Evolutionary conservation across 2,888 invertebrate species (phyloP).

Genomic region (Piscicola geometra): DNA sequence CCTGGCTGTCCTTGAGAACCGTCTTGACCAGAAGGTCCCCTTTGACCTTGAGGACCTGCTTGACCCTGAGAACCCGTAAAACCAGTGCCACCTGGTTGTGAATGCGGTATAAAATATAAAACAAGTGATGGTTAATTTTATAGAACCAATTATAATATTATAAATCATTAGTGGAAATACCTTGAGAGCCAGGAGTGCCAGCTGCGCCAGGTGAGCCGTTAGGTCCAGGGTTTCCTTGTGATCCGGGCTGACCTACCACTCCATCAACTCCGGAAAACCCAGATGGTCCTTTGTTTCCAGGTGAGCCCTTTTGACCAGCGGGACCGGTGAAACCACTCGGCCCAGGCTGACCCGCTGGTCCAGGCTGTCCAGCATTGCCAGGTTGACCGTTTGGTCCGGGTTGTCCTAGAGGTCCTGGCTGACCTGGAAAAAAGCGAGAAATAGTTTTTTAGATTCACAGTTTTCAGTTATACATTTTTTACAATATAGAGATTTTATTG

Average conservation of each 20-base stretch:
- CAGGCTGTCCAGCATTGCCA: constrained; percentile 29
- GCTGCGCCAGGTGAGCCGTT: constrained; percentile 21
- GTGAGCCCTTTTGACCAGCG: constrained; percentile 27
- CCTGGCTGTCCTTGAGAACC: constrained; percentile 38
- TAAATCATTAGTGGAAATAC: not conserved
- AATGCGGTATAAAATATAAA: too few relatives aligned
- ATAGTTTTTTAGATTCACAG: too few relatives aligned
- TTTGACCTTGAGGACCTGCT: constrained; percentile 27
- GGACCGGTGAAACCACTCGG: constrained; percentile 8
- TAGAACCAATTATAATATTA: too few relatives aligned
- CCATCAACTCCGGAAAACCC: constrained; percentile 29
- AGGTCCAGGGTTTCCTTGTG: constrained; percentile 15
- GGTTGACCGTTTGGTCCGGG: constrained; percentile 37
- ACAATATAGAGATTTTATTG: too few relatives aligned
- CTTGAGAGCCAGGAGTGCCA: constrained; percentile 27
- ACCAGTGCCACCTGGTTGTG: constrained; percentile 36
- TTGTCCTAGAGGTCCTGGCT: constrained; percentile 30
- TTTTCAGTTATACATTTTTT: too few relatives aligned
- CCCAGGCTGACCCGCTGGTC: constrained; percentile 27
- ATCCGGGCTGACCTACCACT: constrained; percentile 26
- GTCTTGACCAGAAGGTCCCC: constrained; percentile 32
- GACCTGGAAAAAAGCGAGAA: constrained; percentile 25
- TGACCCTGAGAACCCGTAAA: constrained; percentile 24
- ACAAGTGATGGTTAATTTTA: not conserved
- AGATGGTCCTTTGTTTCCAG: constrained; percentile 23